A percentile compares a stretch with the other conserved stretches of the same genome.
Conservation (phyloP, 2,113 vertebrate species). For the Leptobrachium leishanense region DNA sequence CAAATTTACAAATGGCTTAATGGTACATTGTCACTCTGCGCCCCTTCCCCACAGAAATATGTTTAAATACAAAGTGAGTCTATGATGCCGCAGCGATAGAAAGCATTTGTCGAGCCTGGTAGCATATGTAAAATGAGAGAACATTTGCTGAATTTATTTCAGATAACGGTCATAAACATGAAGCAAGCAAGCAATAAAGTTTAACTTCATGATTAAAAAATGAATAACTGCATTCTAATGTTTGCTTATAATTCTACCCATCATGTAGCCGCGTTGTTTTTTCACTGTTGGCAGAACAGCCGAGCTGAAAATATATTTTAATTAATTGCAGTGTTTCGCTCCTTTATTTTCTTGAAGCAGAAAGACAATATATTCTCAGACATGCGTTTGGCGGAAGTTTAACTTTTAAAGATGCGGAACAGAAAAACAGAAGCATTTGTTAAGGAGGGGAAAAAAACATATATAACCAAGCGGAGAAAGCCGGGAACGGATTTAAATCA, state of each 20-base stretch:
- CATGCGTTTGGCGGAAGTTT: background rate
- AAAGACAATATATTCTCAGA: background rate
- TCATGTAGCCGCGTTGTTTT: background rate
- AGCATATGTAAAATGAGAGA: constrained; percentile 18
- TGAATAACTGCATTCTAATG: constrained; percentile 37
- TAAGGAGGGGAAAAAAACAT: too few relatives aligned
- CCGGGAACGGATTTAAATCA: too few relatives aligned
- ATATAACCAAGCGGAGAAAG: too few relatives aligned
- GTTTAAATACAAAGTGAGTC: background rate
- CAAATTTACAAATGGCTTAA: background rate
- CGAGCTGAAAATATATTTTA: constrained; percentile 5
- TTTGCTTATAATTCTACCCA: background rate
- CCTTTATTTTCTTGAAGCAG: constrained; percentile 4
- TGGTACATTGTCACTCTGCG: background rate
- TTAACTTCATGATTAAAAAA: constrained; percentile 46
- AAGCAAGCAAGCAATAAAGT: constrained; percentile 30
- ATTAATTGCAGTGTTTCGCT: constrained; percentile 28
- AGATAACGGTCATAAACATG: constrained; percentile 39
- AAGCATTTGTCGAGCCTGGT: background rate
- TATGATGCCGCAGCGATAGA: background rate
- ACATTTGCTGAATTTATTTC: constrained; percentile 35
- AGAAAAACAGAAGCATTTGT: too few relatives aligned
- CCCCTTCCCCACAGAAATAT: background rate
- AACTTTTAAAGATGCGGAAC: background rate
- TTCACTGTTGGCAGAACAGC: constrained; percentile 10